Conservation (phyloP, 2,797 vertebrate species). For the Hippocampus kuda region DNA sequence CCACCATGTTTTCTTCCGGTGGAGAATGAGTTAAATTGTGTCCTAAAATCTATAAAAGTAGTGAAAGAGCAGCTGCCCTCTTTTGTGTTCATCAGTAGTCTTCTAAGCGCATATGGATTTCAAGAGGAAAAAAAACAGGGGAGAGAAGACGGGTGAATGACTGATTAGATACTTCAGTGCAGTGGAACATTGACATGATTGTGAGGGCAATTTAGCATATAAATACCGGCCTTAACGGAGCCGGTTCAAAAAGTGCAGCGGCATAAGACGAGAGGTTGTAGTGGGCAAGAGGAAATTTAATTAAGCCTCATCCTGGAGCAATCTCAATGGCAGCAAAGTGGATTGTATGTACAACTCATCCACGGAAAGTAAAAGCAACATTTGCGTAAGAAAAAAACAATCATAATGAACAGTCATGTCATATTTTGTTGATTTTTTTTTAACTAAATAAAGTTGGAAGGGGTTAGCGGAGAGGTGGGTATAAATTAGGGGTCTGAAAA, state of each 20-base stretch:
- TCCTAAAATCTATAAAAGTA: not conserved
- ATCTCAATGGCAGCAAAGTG: slow-evolving; percentile 1
- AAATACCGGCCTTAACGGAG: slow-evolving; percentile 11
- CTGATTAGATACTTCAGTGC: slow-evolving; percentile 5
- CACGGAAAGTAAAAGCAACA: not conserved
- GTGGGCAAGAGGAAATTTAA: not conserved
- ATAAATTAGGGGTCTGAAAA: too few species aligned
- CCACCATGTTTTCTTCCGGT: slow-evolving; percentile 1
- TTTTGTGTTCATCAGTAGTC: slow-evolving; percentile 14
- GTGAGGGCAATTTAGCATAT: slow-evolving; percentile 3
- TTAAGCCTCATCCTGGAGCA: not conserved
- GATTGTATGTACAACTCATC: not conserved
- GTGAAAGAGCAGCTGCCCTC: slow-evolving; percentile 14
- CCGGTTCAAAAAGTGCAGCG: slow-evolving; percentile 4
- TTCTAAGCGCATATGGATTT: slow-evolving; percentile 28
- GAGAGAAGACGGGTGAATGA: slow-evolving; percentile 8
- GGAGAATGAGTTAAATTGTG: not conserved
- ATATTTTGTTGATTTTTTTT: not conserved
- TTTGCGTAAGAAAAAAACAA: not conserved
- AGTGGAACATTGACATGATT: not conserved
- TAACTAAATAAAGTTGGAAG: not conserved
- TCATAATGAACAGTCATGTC: not conserved
- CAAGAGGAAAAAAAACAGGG: not conserved
- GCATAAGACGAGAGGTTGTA: not conserved
- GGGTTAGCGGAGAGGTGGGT: too few species aligned